Evolutionary conservation across 2,888 invertebrate genomes (phyloP).

Genomic region (Baronia brevicornis): DNA sequence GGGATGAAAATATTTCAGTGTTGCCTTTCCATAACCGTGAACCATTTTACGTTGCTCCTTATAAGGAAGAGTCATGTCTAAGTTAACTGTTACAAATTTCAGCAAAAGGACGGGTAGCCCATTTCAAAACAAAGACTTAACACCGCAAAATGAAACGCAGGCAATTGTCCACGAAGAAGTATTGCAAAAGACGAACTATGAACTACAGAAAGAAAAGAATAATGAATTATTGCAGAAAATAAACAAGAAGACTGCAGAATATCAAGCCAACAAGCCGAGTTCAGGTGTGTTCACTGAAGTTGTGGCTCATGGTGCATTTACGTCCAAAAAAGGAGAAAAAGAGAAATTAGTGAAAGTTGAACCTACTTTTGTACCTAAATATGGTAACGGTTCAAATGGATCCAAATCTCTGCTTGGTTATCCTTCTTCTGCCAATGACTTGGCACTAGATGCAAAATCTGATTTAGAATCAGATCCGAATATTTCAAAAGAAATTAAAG

Average conservation of each 20-base stretch:
- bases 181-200: conserved; percentile 46
- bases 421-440: conserved; percentile 65
- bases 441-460: conserved; percentile 62
- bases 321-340: conserved; percentile 41
- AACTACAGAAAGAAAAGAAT: conserved; percentile 59
- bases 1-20: conserved; percentile 39
- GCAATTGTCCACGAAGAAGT: conserved; percentile 46
- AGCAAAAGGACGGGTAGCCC: conserved; percentile 43
- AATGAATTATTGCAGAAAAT: conserved; percentile 54
- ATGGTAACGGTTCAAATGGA: conserved; percentile 36
- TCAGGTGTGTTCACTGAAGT: conserved; percentile 66
- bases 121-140: conserved; percentile 34
- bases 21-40: conserved; percentile 32
- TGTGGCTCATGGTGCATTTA: conserved; percentile 63
- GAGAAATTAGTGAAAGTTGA: conserved; percentile 38
- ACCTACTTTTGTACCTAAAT: conserved; percentile 27
- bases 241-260: conserved; percentile 59
- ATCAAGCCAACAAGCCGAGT: conserved; percentile 56
- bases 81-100: conserved; percentile 55
- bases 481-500: conserved; percentile 57
- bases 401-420: conserved; percentile 56
- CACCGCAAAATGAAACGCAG: conserved; percentile 25
- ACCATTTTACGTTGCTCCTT: conserved; percentile 32
- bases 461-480: conserved; percentile 65
- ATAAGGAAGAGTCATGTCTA: conserved; percentile 44